phyloP scores from a whole-genome alignment of 2,113 vertebrate genomes.

The Limanda limanda region DNA sequence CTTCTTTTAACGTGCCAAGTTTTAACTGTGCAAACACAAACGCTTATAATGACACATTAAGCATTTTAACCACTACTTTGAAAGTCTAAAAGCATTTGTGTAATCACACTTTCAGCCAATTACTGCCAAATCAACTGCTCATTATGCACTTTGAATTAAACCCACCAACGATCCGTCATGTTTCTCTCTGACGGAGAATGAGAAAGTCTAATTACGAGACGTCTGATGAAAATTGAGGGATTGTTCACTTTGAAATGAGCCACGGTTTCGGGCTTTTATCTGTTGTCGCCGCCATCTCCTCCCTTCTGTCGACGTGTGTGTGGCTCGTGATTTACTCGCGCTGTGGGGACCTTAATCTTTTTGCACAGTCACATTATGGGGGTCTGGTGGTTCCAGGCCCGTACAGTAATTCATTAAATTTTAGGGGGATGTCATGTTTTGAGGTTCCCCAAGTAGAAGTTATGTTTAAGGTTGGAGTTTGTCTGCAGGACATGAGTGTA shows the following conservation, averaged over 20 bases:
- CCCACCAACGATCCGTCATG: constrained; percentile 19
- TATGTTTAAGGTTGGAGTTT: not conserved
- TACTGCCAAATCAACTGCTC: constrained; percentile 8
- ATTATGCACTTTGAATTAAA: constrained; percentile 31
- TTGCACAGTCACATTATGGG: not conserved
- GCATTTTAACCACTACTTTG: not conserved
- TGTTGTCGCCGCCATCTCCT: constrained; percentile 15
- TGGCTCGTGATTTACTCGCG: not conserved
- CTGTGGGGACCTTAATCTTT: not conserved
- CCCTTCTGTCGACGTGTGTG: not conserved
- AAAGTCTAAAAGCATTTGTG: constrained; percentile 14
- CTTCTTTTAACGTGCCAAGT: not conserved
- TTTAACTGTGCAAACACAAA: not conserved
- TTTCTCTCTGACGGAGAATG: constrained; percentile 26
- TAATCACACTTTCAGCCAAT: not conserved
- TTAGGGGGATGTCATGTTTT: not conserved
- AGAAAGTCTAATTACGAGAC: constrained; percentile 33
- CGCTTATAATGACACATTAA: constrained; percentile 2
- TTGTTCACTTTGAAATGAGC: constrained; percentile 46
- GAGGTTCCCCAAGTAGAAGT: not conserved
- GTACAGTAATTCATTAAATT: not conserved
- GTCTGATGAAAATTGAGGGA: constrained; percentile 32
- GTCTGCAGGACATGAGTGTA: no score
- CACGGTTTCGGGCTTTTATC: constrained; percentile 43
- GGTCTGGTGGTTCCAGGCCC: not conserved